phyloP scores from a whole-genome alignment of 2,888 invertebrate genomes.

The Deilephila elpenor region DNA sequence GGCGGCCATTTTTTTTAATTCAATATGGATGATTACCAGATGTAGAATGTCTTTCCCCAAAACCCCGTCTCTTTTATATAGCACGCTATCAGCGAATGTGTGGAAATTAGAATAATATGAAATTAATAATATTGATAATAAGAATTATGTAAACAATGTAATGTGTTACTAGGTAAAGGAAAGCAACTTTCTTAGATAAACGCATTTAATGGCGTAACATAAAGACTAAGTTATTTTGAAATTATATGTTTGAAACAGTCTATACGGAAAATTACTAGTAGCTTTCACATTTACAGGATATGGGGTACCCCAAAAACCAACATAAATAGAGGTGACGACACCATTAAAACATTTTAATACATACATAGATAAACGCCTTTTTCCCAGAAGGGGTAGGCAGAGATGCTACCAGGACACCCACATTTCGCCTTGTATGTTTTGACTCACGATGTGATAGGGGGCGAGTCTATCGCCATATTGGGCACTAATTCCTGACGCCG shows the following conservation, averaged over 20 bases:
- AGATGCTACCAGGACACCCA: too few relatives aligned
- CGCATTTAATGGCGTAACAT: neutral
- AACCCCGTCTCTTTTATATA: neutral
- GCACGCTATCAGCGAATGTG: neutral
- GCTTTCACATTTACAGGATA: too few relatives aligned
- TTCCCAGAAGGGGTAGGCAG: too few relatives aligned
- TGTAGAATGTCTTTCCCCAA: slow-evolving; percentile 16
- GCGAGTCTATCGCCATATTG: too few relatives aligned
- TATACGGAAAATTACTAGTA: neutral
- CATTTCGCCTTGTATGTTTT: too few relatives aligned
- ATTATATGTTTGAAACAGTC: neutral
- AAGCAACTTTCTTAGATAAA: neutral
- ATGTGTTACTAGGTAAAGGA: neutral
- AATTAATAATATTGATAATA: slow-evolving; percentile 2
- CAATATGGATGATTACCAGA: neutral
- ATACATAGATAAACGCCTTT: too few relatives aligned
- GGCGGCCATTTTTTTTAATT: slow-evolving; percentile 30
- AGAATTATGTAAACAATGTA: neutral
- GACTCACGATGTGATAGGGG: too few relatives aligned
- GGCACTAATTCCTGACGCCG: too few relatives aligned
- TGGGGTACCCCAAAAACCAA: too few relatives aligned
- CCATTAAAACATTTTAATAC: too few relatives aligned
- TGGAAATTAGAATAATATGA: neutral
- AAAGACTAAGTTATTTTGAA: neutral
- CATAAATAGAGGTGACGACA: too few relatives aligned